Base-by-base conservation (phyloP, 2,113 vertebrate genomes). In the Cheilinus undulatus region DNA sequence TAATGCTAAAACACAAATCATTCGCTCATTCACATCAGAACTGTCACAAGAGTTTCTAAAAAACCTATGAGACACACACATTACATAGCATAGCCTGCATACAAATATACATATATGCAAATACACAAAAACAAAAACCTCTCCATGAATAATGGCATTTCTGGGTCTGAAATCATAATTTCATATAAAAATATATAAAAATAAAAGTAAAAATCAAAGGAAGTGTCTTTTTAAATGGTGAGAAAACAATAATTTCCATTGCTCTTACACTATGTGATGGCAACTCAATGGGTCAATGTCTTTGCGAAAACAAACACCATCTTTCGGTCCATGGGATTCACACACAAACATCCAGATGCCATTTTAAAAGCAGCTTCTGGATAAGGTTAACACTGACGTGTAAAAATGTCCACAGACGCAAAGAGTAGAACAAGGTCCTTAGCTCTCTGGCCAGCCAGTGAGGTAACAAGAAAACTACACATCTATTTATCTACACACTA, bases 371-470 rank as follows among this genome's bases (percentile, higher is more conserved):
- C 84, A 90, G 86, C 85, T 75, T 57, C 69, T 48, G 59, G 20
- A 76, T 85, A 36, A 80, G 70, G 85, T 86, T 78, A 88, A 89
- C 75, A 89, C 86, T 91, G 85, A 23, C 77, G 75, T 52, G 78
- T 88, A 86, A 85, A 83, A 85, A 82, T 40, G 82, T 91, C 63
- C 79, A 86, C 69, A 67, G 70, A 88, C 76, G 81, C 87, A 89
- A 78, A 86, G 88, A 90, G 85, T 87, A 73, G 82, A 68, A 86
- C 74, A 53, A 78, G 60, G 80, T 80, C 81, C 77, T 89, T 80
- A 69, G 56, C 88, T 94, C 86, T 87, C 94, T 94, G 94, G 93
- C 94, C 94, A 93, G 94, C 94, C 94, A 95, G 94, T 22, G 90
- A 94, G 91, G 85, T 67, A 73, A 93, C 87, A 83, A 65, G 77